A percentile compares a stretch with the other conserved stretches of the same genome.
These are phyloP conservation scores for Apteryx mantelli DNA, from an alignment of 2,113 vertebrate species.

Conservation along the genomic window DNA sequence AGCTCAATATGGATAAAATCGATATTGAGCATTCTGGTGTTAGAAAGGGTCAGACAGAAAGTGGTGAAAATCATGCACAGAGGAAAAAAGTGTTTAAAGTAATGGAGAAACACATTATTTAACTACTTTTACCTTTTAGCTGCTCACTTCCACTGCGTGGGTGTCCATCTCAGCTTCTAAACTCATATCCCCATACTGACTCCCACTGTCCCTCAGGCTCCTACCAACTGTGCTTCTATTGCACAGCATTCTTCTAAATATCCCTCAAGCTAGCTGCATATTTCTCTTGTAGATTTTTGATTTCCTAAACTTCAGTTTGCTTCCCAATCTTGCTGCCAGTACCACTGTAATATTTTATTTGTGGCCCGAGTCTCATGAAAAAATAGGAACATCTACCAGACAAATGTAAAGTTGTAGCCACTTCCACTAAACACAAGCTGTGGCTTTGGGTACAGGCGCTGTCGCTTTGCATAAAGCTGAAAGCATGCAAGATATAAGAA, in stretches of 20 bases:
- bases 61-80: not conserved
- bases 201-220: not conserved
- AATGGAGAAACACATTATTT: not conserved
- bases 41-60: not conserved
- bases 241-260: not conserved
- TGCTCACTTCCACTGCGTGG: not conserved
- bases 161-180: not conserved
- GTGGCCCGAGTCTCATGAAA: not conserved
- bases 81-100: not conserved
- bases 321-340: not conserved
- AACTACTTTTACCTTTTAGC: not conserved
- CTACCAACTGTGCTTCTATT: fast-evolving
- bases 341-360: not conserved
- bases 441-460: not conserved
- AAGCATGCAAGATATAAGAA: not conserved
- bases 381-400: not conserved
- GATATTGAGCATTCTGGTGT: not conserved
- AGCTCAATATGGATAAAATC: not conserved
- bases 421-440: not conserved
- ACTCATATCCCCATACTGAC: not conserved
- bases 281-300: not conserved
- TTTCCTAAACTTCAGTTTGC: not conserved
- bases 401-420: not conserved
- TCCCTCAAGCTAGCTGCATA: not conserved
- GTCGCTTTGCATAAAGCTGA: not conserved